Conservation (phyloP, 1,140 invertebrate genomes). For the Limonius californicus region DNA sequence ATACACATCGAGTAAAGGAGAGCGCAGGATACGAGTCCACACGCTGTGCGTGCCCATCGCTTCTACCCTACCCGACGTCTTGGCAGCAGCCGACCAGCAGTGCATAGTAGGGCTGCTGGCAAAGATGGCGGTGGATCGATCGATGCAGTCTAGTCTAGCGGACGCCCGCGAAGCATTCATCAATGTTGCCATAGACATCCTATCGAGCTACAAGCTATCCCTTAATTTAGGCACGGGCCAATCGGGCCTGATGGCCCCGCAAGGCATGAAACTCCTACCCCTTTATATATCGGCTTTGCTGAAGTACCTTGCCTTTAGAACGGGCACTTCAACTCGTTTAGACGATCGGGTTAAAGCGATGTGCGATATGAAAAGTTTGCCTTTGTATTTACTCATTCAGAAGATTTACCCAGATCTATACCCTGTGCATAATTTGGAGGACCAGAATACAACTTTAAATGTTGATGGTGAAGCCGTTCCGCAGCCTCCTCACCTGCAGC, state of each 20-base stretch:
- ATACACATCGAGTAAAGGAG: conserved; percentile 97
- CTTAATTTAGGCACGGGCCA: conserved; percentile 58
- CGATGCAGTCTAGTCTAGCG: conserved; percentile 74
- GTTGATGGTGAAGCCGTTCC: conserved; percentile 54
- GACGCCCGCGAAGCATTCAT: conserved; percentile 96
- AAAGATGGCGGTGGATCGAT: conserved; percentile 97
- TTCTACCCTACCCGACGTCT: conserved; percentile 77
- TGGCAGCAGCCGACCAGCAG: conserved; percentile 92
- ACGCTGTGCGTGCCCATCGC: conserved; percentile 92
- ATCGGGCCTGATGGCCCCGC: conserved; percentile 68
- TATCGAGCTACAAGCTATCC: conserved; percentile 75
- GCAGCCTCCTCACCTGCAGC: conserved; percentile 61
- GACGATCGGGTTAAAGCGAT: conserved; percentile 93
- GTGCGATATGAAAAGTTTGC: conserved; percentile 90
- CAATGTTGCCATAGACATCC: conserved; percentile 89
- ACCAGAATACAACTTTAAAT: conserved; percentile 57
- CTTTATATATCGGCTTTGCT: conserved; percentile 87
- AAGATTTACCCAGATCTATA: conserved; percentile 92
- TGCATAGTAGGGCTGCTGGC: conserved; percentile 87
- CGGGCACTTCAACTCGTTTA: conserved; percentile 78
- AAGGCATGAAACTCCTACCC: conserved; percentile 76
- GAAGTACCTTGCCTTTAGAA: conserved; percentile 87
- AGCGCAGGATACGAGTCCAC: conserved; percentile 95
- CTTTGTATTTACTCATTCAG: conserved; percentile 77
- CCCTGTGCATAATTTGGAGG: conserved; percentile 74